These are phyloP conservation scores for Patella pellucida DNA, from an alignment of 2,888 invertebrate genomes.

Conservation along the genomic window DNA sequence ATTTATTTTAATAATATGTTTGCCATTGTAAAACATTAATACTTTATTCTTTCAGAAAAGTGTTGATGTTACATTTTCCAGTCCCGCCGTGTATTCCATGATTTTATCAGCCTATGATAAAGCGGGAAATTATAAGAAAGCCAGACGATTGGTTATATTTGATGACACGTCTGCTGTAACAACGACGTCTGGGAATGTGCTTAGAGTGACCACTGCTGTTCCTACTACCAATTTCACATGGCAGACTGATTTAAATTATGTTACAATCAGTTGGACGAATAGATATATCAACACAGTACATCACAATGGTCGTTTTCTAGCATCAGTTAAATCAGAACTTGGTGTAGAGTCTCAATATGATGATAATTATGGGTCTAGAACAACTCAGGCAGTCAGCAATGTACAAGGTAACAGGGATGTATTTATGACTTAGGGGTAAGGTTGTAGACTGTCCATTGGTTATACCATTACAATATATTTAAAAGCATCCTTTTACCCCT, in stretches of 20 bases:
- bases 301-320: background rate
- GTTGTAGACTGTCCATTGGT: too few relatives aligned
- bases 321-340: background rate
- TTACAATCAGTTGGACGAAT: background rate
- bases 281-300: background rate
- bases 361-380: slow-evolving; percentile 28
- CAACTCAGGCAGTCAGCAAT: slow-evolving; percentile 20
- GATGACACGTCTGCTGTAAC: background rate
- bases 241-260: background rate
- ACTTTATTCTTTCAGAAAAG: background rate
- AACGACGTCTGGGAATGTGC: background rate
- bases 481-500: too few relatives aligned
- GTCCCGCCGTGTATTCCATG: background rate
- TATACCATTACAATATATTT: too few relatives aligned
- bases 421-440: too few relatives aligned
- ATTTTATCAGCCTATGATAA: background rate
- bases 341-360: slow-evolving; percentile 26
- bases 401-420: slow-evolving; percentile 16
- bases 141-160: background rate
- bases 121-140: background rate
- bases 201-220: background rate
- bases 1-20: too few relatives aligned
- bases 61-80: background rate
- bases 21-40: too few relatives aligned
- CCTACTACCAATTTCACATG: background rate